phyloP scores from a whole-genome alignment of 2,888 invertebrate species.

The Dynastes grantii region DNA sequence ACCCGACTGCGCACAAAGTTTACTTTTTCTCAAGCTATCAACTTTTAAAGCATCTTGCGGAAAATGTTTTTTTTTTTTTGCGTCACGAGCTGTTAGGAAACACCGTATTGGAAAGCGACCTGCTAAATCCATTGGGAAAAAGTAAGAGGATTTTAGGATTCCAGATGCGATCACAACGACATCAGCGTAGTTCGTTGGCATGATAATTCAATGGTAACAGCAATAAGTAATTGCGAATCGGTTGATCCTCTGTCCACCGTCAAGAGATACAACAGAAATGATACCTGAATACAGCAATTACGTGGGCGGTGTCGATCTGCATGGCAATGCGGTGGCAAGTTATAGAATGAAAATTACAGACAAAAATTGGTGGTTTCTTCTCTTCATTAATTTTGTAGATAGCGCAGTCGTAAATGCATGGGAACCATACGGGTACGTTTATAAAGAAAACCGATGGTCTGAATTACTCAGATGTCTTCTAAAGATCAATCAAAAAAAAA shows the following conservation, averaged over 20 bases:
- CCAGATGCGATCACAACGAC: constrained; percentile 9
- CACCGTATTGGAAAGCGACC: no score
- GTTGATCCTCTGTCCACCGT: neutral
- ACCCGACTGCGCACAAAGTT: neutral
- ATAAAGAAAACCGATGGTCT: neutral
- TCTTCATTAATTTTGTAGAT: neutral
- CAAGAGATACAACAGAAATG: constrained; percentile 4
- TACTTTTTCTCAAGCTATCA: neutral
- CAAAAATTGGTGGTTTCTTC: neutral
- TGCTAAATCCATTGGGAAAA: neutral
- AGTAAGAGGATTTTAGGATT: neutral
- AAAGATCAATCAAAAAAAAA: neutral
- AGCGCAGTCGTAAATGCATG: neutral
- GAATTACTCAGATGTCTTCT: neutral
- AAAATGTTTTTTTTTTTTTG: neutral
- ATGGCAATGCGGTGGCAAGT: neutral
- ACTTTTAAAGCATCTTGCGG: neutral
- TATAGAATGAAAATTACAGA: constrained; percentile 1
- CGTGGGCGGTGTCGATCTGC: no score
- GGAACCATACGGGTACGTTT: neutral
- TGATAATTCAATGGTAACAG: constrained; percentile 17
- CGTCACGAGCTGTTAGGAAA: no score
- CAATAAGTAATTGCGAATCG: constrained; percentile 13
- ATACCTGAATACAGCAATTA: constrained; percentile 1
- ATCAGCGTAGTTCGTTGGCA: neutral